Evolutionary conservation across 1,140 invertebrate species (phyloP), one percentile per base, ranked within the genome.

Genomic region (Heterodera schachtii): DNA sequence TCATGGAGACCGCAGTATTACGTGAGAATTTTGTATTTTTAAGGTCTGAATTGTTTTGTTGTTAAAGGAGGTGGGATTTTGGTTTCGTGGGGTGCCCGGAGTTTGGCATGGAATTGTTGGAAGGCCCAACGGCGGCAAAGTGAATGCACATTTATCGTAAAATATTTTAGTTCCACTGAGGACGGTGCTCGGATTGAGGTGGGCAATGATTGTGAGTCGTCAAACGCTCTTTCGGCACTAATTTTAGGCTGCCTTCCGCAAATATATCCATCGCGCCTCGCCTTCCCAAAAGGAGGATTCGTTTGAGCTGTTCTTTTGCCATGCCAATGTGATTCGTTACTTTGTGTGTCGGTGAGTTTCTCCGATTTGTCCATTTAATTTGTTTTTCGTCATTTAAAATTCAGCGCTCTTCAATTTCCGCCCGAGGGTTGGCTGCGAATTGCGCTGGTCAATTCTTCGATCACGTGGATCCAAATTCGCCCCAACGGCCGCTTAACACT

Each of bases 281-380:
- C 92, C 93, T 2, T 91, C 92, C 5, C 95, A 99, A 91, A 92
- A 93, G 73, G 91, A 94, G 80, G 95, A 98, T 90, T 93, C 93
- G 7, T 96, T 95, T 90, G 97, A 97, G 73, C 90, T 99, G 47
- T 92, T 98, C 70, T 96, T 99, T 6, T 98, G 96, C 84, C 97
- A 99, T 91, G 96, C 95, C 16, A 99, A 99, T 91, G 96, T 82
- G 0, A 99, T 99, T 86, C 92, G 97, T 80, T 99, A 97, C 91
- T 97, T 98, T 91, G 93, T 97, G 21, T 98, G 96, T 92, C 93
- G 95, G 95, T 96, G 16, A 64, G 31, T 70, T 4, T 49, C 4
- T 49, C 47, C 4, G 9, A 49, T 4, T 4, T 4, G 4, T 49
- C 47, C 4, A 49, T 49, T 4, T 6, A 4, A 49, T 49, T 49